Evolutionary conservation across 1,140 invertebrate species (phyloP).

Genomic region (Nasonia giraulti): DNA sequence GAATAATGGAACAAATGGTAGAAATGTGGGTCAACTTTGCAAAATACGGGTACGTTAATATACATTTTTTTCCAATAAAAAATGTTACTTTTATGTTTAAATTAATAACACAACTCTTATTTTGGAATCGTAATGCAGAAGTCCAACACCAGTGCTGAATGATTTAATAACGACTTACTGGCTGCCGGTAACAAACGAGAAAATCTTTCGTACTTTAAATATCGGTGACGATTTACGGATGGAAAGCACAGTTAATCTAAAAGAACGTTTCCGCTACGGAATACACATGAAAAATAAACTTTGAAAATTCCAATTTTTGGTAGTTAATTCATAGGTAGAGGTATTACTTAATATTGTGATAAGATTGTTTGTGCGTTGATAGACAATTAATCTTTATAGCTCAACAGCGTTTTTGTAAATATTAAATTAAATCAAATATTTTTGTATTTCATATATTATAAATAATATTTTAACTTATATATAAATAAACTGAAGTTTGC

Average conservation of each 20-base stretch:
- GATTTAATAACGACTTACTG: conserved; percentile 63
- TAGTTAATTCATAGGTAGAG: neutral
- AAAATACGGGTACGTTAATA: conserved; percentile 60
- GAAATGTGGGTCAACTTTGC: conserved; percentile 67
- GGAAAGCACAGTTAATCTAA: conserved; percentile 37
- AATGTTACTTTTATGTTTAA: neutral
- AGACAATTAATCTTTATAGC: neutral
- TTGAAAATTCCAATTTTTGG: neutral
- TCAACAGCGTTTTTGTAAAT: neutral
- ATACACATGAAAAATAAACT: conserved; percentile 30
- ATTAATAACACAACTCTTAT: neutral
- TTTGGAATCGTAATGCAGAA: conserved; percentile 54
- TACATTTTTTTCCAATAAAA: neutral
- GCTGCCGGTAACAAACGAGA: conserved; percentile 59
- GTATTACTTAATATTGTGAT: neutral
- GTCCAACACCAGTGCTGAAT: conserved; percentile 64
- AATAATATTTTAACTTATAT: no score
- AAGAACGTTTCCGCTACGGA: conserved; percentile 19
- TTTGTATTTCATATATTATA: no score
- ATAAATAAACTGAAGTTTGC: no score
- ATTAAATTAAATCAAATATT: neutral
- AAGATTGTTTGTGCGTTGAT: no score
- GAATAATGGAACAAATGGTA: conserved; percentile 59
- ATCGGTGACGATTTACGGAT: conserved; percentile 52
- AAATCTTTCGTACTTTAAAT: conserved; percentile 50